Base-by-base conservation (phyloP, 2,888 invertebrate genomes). In the Blera fallax region DNA sequence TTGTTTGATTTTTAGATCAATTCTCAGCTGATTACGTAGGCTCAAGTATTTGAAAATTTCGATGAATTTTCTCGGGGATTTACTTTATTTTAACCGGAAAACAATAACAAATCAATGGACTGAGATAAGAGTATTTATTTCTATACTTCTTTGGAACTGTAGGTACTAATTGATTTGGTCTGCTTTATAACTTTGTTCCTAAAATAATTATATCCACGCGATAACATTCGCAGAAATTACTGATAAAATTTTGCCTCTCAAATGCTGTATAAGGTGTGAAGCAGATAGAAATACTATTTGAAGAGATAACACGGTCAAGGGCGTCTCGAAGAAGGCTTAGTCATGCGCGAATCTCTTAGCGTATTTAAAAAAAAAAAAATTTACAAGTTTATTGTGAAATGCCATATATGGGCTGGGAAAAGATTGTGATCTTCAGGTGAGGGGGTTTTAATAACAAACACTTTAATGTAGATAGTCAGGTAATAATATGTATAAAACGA, bases 231-330 rank as follows among this genome's bases (percentile, higher is more conserved):
- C 6, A 40, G 40, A 5, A 40, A 40, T 40, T 14, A 6, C 14
- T 40, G 40, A 40, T 40, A 40, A 40, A 40, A 40, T 40, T 40
- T 14, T 5, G 5, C 40, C 14, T 3, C 1, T 40, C 3, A n/a
- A 14, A 10, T 10, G 10, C n/a, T 40, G n/a, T 6, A 14, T n/a
- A 40, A 40, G 40, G 40, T 40, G 14, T 40, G 40, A 40, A 14
- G 40, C 6, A 37, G 37, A 37, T 37, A 37, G 37, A 40, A 14
- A 40, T 40, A 40, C 14, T 14, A 7, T 1, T 14, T 14, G 14
- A 6, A 16, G 16, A 10, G 48, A 48, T 48, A 64, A 45, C 29
- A 64, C 64, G 64, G 64, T 64, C 64, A 64, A 64, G 64, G 64
- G 64, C 64, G 32, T 29, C 29, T 45, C 45, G 16, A 7, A 64